Conservation (phyloP, 1,140 invertebrate species). For the Notospermus geniculatus region DNA sequence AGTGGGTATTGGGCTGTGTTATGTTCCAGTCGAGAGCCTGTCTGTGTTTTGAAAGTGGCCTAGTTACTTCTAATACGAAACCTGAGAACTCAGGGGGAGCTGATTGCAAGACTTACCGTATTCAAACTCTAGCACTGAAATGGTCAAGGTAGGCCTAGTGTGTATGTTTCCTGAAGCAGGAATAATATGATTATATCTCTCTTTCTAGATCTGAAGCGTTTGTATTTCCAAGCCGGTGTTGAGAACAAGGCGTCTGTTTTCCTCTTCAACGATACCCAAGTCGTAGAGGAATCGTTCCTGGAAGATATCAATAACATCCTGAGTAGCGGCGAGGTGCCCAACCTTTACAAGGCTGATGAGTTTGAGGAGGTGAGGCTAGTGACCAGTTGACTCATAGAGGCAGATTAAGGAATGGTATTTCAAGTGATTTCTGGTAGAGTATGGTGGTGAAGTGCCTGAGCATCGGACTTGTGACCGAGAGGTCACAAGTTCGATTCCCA, state of each 20-base stretch:
- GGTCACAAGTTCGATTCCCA: no score
- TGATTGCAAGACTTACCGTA: no score
- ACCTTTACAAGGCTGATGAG: constrained; percentile 55
- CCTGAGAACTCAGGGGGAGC: no score
- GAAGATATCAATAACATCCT: constrained; percentile 58
- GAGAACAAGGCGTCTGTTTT: constrained; percentile 74
- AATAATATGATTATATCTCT: constrained; percentile 13
- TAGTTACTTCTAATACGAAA: no score
- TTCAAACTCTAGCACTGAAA: no score
- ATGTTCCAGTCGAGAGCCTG: not conserved
- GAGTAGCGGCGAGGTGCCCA: constrained; percentile 56
- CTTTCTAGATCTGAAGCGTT: constrained; percentile 68
- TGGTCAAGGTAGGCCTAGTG: no score
- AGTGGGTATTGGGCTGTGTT: constrained; percentile 10
- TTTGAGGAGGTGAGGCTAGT: constrained; percentile 55
- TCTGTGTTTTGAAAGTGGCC: not conserved
- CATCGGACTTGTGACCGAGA: no score
- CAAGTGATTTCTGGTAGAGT: no score
- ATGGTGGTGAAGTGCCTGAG: no score
- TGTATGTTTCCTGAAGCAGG: not conserved
- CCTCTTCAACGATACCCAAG: constrained; percentile 76
- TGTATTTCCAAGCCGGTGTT: constrained; percentile 72
- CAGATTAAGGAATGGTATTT: no score
- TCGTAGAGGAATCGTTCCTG: constrained; percentile 54
- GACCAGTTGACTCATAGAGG: no score